Base-by-base conservation (phyloP, 2,113 vertebrate genomes). In the Melanostigma gelatinosum region DNA sequence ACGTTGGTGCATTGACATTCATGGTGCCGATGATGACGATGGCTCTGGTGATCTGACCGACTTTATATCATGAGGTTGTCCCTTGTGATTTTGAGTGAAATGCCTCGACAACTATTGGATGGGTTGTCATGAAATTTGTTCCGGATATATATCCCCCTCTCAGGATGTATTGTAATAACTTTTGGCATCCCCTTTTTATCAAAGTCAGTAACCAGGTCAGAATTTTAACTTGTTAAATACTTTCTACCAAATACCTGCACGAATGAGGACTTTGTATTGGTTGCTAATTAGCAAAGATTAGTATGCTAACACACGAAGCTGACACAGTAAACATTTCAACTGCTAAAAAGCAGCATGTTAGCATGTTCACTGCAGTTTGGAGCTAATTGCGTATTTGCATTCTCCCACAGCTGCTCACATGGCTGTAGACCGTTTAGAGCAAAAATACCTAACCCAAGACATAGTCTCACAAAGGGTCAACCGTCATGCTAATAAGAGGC, bases 401-500 rank as follows among this genome's bases (percentile, higher is more conserved):
- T 57, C n/a, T 40, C 32, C 52, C 52, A 22, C 12, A 32, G 50
- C 34, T 10, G 18, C 32, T 38, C 27, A 13, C 52, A 55, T 13
- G 16, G 29, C 48, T 29, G 6, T 2, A 42, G 0, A 44, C 52
- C 66, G 4, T 29, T 61, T 3, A 8, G n/a, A 64, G 27, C 22
- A 16, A 34, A 46, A 75, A 4, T 34, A 3, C 44, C 34, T 1
- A 16, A 42, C n/a, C 46, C 2, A 57, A 72, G 20, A 70, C 44
- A 18, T 57, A 5, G 40, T 50, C 72, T 62, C 9, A 48, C 9
- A 57, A 50, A 81, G 42, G 77, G 79, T 77, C 71, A 88, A 61
- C 77, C 32, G 83, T 44, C 52, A 69, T 82, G n/a, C 52, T 63
- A 71, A 85, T 79, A 71, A 77, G 82, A 60, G 69, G 42, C 65